Base-by-base conservation (phyloP, 2,113 vertebrate genomes). In the Grus americana region DNA sequence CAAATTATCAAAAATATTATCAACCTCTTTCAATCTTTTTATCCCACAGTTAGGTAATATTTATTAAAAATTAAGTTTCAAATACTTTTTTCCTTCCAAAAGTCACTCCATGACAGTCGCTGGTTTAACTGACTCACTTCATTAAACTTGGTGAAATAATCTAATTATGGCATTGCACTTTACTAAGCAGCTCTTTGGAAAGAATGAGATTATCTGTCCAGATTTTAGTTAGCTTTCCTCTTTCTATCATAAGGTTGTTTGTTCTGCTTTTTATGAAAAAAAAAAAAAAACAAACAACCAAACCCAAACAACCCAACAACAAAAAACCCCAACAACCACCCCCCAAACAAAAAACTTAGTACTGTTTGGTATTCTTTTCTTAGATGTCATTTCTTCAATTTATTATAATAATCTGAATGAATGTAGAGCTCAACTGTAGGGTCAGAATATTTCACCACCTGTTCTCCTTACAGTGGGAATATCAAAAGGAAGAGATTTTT, bases 91-190 rank as follows among this genome's bases (percentile, higher is more conserved):
- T 52, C 7, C 4, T 58, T 79, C 29, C 52, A 38, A n/a, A 92
- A 95, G 10, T 81, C 34, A 86, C 29, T 71, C 10, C 21, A 5
- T 68, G 84, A 42, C 21, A 80, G 22, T 47, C 11, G 14, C 4
- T 67, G 46, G 4, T 71, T 92, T 85, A 75, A 66, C 59, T 83
- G 71, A 88, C 12, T 19, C 21, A 79, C 26, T 91, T 88, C 44
- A 46, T 85, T 89, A 82, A 76, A 95, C 19, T 42, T 67, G 32
- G 20, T 73, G 71, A 26, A 94, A 65, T 79, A 91, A 92, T 85
- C 44, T 61, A 50, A 63, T 72, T 71, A 50, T 27, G 36, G 9
- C 44, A 14, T 44, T 58, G 32, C 23, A 18, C 21, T 92, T 94
- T 70, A 55, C 46, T 79, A 92, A 92, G 10, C 5, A 58, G 14